phyloP scores from a whole-genome alignment of 2,888 invertebrate species.

The Leptinotarsa peninsularis region DNA sequence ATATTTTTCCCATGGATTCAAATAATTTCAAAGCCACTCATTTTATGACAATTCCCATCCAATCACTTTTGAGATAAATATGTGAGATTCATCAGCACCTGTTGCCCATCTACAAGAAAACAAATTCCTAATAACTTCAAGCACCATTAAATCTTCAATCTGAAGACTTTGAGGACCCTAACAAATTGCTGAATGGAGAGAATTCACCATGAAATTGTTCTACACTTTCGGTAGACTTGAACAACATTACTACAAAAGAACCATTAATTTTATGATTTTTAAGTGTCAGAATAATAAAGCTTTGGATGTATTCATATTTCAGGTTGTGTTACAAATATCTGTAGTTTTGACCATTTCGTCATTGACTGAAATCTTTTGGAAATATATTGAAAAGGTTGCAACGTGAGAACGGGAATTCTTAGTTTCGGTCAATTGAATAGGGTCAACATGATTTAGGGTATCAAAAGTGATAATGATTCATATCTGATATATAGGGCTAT shows the following conservation, averaged over 20 bases:
- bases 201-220: slow-evolving; percentile 17
- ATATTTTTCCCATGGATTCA: too few relatives aligned
- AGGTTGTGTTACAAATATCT: not conserved
- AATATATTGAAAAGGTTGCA: not conserved
- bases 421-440: not conserved
- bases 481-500: too few relatives aligned
- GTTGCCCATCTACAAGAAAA: slow-evolving; percentile 7
- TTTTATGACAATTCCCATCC: too few relatives aligned
- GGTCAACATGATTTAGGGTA: too few relatives aligned
- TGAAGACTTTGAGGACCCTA: slow-evolving; percentile 2
- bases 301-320: slow-evolving; percentile 10
- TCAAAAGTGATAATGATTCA: too few relatives aligned
- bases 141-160: slow-evolving; percentile 12
- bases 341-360: slow-evolving; percentile 8
- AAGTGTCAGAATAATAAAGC: slow-evolving; percentile 8
- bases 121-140: slow-evolving; percentile 10
- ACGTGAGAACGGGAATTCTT: not conserved
- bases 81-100: not conserved
- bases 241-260: slow-evolving; percentile 4
- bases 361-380: slow-evolving; percentile 1
- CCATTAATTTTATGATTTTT: slow-evolving; percentile 18
- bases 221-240: slow-evolving; percentile 6
- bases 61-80: not conserved
- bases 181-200: slow-evolving; percentile 10
- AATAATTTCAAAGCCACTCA: too few relatives aligned